These are phyloP conservation scores for Megalops atlanticus DNA, from an alignment of 2,113 vertebrate species.

Conservation along the genomic window DNA sequence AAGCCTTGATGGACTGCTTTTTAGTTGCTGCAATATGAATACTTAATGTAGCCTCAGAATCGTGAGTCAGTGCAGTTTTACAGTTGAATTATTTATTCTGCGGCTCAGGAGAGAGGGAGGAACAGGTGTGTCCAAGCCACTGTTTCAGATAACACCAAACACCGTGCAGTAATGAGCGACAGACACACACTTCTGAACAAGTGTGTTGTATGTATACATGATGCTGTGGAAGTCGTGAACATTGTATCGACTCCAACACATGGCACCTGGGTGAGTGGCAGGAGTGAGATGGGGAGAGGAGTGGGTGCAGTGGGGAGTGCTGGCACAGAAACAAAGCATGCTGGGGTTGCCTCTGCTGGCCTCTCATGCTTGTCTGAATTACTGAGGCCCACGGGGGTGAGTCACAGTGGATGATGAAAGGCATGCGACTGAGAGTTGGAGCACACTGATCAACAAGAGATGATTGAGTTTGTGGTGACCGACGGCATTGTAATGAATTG, in stretches of 20 bases:
- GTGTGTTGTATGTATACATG: background rate
- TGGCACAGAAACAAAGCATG: conserved; percentile 42
- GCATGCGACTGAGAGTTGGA: conserved; percentile 55
- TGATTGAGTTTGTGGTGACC: conserved; percentile 56
- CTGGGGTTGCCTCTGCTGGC: conserved; percentile 40
- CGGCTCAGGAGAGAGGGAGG: background rate
- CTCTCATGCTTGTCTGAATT: conserved; percentile 59
- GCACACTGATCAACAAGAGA: conserved; percentile 54
- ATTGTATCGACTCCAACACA: background rate
- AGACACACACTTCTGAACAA: background rate
- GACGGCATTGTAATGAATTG: conserved; percentile 35
- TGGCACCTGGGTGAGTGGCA: background rate
- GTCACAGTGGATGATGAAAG: conserved; percentile 51
- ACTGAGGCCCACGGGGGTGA: conserved; percentile 60
- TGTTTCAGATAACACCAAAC: background rate
- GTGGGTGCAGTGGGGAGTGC: conserved; percentile 1
- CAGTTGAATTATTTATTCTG: background rate
- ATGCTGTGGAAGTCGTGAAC: background rate
- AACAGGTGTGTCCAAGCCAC: background rate
- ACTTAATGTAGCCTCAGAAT: background rate
- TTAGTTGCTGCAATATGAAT: background rate
- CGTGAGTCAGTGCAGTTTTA: conserved; percentile 6
- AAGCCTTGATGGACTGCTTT: background rate
- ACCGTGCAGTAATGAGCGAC: background rate
- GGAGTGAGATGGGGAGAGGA: conserved; percentile 13